Evolutionary conservation across 2,797 vertebrate species (phyloP).

Genomic region (Gouania willdenowi): DNA sequence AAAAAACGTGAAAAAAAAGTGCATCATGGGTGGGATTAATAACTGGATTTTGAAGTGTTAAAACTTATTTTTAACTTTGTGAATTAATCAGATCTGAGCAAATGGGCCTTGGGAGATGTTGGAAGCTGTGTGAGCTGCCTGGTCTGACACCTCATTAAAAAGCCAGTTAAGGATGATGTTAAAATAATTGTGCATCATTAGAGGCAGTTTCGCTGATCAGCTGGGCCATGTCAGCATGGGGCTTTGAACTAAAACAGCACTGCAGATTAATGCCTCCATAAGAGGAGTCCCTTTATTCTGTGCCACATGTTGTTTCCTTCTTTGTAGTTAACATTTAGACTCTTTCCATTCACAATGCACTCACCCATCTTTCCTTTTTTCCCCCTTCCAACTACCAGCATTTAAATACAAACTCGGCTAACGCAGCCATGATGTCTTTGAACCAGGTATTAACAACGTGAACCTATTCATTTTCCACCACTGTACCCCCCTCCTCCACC

Average conservation of each 20-base stretch:
- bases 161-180: slow-evolving; percentile 82
- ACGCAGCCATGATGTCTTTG: slow-evolving; percentile 45
- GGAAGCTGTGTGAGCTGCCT: slow-evolving; percentile 65
- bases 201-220: slow-evolving; percentile 80
- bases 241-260: slow-evolving; percentile 49
- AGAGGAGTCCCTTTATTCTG: slow-evolving; percentile 74
- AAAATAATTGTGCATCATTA: slow-evolving; percentile 86
- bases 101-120: slow-evolving; percentile 52
- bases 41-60: slow-evolving; percentile 36
- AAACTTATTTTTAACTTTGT: slow-evolving; percentile 50
- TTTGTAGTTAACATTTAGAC: slow-evolving; percentile 65
- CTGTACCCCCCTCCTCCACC: slow-evolving; percentile 27
- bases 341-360: slow-evolving; percentile 51
- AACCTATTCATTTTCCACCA: slow-evolving; percentile 26
- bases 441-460: slow-evolving; percentile 54
- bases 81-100: slow-evolving; percentile 53
- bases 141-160: slow-evolving; percentile 79
- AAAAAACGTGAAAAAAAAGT: background rate
- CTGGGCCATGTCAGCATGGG: slow-evolving; percentile 75
- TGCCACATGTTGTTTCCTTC: slow-evolving; percentile 76
- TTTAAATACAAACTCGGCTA: slow-evolving; percentile 53
- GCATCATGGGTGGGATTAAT: background rate
- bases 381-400: slow-evolving; percentile 39
- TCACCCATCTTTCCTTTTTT: slow-evolving; percentile 8
- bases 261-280: slow-evolving; percentile 76